Base-by-base conservation (phyloP, 2,113 vertebrate species). In the Crotalus viridis region DNA sequence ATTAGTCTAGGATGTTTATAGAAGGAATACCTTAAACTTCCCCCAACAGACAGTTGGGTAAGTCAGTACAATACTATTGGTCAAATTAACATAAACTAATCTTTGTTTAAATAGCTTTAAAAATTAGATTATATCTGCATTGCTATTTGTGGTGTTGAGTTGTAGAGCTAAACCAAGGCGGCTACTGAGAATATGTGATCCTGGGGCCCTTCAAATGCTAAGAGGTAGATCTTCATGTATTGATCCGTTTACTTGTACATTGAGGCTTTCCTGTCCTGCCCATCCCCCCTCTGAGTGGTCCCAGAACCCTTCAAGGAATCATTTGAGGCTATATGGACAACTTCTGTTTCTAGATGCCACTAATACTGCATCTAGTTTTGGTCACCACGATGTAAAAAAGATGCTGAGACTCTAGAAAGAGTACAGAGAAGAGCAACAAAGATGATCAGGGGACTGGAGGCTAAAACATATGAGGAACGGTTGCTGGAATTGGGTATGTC, bases 1-100 rank as follows among this genome's bases (percentile, higher is more conserved):
- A 95, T 95, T 89, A 95, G 94, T 96, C 87, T 97, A 91, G 94
- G 24, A 91, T 93, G 94, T 57, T 86, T 93, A 39, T 81, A 95
- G 94, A 95, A 95, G 94, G 94, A 95, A 95, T 74, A 43, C 89
- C 90, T 96, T 93, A 88, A 93, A 92, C 94, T 92, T 94, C 93
- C 93, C 39, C 52, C 95, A 51, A 88, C 81, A 89, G 95, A 94
- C 95, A 92, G 94, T n/a, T 48, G n/a, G 51, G 48, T 51, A 51
- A 87, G 46, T 85, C 22, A 33, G 43, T 92, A 28, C 24, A 22
- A 3, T 89, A 24, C 89, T 88, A 88, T 90, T 96, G 24, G 5
- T 26, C 12, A 64, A 89, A 89, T 81, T 52, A 59, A 61, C 6
- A 19, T 52, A 24, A 61, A 10, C 28, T 54, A 87, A 86, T 7